Evolutionary conservation across 1,140 invertebrate genomes (phyloP).

Genomic region (Drosophila littoralis): DNA sequence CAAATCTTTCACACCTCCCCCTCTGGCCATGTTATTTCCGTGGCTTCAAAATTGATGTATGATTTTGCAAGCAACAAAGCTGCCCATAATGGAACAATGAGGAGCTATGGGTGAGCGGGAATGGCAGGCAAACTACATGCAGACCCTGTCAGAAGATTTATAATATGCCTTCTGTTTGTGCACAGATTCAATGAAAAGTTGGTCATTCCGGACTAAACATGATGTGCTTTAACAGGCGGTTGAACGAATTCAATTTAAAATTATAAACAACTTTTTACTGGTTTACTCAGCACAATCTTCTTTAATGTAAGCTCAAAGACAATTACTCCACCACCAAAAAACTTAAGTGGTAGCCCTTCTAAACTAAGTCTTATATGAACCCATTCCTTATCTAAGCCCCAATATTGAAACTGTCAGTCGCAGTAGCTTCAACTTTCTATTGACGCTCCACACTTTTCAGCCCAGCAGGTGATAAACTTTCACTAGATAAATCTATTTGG

Average conservation of each 20-base stretch:
- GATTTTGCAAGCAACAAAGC: slow-evolving; percentile 58
- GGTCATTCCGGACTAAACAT: background rate
- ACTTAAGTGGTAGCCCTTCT: background rate
- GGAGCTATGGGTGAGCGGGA: background rate
- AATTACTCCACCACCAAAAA: background rate
- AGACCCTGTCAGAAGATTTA: slow-evolving; percentile 64
- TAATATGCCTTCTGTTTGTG: slow-evolving; percentile 32
- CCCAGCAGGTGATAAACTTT: slow-evolving; percentile 54
- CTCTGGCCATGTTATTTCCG: slow-evolving; percentile 52
- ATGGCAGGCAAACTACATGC: slow-evolving; percentile 38
- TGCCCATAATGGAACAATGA: slow-evolving; percentile 11
- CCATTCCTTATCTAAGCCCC: background rate
- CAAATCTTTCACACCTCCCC: slow-evolving; percentile 2
- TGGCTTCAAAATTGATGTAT: slow-evolving; percentile 77
- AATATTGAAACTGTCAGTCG: slow-evolving; percentile 35
- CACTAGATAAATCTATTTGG: slow-evolving; percentile 51
- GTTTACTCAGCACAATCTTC: background rate
- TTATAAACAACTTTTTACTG: too few species aligned
- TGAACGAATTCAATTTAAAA: too few species aligned
- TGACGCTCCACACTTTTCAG: slow-evolving; percentile 21
- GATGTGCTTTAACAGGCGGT: background rate
- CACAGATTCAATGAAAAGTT: slow-evolving; percentile 28
- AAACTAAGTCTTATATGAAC: background rate
- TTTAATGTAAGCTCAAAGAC: slow-evolving; percentile 2
- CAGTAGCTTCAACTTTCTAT: slow-evolving; percentile 22